Conservation (phyloP, 2,113 vertebrate genomes). For the Actenoides hombroni region DNA sequence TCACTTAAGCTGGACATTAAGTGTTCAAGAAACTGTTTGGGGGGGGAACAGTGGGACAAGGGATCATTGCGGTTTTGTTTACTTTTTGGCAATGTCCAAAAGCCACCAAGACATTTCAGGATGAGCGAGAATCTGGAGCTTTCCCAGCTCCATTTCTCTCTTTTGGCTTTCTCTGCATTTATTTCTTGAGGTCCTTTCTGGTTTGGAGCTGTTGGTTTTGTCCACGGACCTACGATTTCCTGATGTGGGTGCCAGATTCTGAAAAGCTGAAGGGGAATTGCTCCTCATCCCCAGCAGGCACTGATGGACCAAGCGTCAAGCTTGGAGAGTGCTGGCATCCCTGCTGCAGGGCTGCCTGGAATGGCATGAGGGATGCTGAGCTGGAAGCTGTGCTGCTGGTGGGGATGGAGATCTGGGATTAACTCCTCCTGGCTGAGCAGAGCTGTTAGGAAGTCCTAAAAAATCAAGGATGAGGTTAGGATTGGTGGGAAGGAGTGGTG, state of each 20-base stretch:
- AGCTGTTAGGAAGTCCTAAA: background rate
- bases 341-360: background rate
- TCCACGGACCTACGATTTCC: background rate
- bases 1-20: constrained; percentile 71
- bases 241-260: background rate
- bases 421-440: background rate
- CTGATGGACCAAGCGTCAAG: background rate
- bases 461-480: background rate
- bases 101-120: background rate
- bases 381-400: background rate
- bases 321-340: background rate
- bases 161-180: background rate
- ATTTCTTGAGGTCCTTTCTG: background rate
- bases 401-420: background rate
- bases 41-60: background rate
- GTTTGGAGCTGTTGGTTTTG: background rate
- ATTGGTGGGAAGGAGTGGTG: background rate
- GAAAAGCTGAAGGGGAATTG: fast-evolving
- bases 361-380: background rate
- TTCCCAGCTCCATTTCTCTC: background rate
- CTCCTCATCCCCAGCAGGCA: background rate
- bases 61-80: background rate
- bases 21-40: constrained; percentile 40
- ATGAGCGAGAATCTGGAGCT: background rate
- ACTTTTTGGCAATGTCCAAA: constrained; percentile 11